Percentiles rank a stretch among this genome's conserved stretches.
Evolutionary conservation across 1,140 invertebrate genomes (phyloP).

Genomic region (Bombus confusus): DNA sequence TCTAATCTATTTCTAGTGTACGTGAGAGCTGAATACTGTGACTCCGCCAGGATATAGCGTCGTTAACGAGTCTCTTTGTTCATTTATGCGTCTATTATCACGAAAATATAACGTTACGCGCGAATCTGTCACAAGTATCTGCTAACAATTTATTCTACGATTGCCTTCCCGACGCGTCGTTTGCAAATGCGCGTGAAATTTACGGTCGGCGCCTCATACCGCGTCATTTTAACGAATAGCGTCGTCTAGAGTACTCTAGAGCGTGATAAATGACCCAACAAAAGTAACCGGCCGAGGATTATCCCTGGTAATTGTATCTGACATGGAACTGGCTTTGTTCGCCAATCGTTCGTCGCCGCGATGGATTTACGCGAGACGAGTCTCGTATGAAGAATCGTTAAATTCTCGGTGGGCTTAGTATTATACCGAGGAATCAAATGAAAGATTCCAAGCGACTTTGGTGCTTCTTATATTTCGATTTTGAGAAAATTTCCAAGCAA

Average conservation of each 20-base stretch:
- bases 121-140: too few species aligned
- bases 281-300: conserved; percentile 35
- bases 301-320: conserved; percentile 34
- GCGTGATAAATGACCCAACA: not conserved
- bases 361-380: conserved; percentile 16
- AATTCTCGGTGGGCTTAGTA: not conserved
- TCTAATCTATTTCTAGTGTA: conserved; percentile 54
- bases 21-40: conserved; percentile 55
- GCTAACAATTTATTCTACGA: too few species aligned
- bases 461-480: too few species aligned
- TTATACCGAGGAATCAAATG: not conserved
- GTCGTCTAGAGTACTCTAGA: conserved; percentile 23
- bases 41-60: not conserved
- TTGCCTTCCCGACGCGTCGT: too few species aligned
- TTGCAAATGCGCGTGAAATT: conserved; percentile 14
- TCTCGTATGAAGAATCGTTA: not conserved
- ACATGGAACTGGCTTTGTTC: not conserved
- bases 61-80: not conserved
- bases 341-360: not conserved
- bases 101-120: too few species aligned
- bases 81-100: not conserved
- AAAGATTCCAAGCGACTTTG: not conserved
- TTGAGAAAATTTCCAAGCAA: too few species aligned
- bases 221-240: conserved; percentile 42
- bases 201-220: conserved; percentile 28